Conservation (phyloP, 2,113 vertebrate genomes). For the Corydoras sp. region DNA sequence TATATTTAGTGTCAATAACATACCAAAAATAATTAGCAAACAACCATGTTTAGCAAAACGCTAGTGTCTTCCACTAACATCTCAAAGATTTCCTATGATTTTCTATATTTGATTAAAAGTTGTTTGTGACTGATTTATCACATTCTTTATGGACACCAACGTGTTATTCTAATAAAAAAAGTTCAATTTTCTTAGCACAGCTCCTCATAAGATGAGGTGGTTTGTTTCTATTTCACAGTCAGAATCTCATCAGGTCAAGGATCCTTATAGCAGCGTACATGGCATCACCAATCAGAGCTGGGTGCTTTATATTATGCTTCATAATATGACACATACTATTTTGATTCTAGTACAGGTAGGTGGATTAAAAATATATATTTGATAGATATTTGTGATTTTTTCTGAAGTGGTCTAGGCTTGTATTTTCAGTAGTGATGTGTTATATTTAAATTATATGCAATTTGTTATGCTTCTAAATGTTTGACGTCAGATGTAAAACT, state of each 20-base stretch:
- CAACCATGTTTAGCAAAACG: too few species aligned
- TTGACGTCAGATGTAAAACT: background rate
- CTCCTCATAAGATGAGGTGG: constrained; percentile 30
- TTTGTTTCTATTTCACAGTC: constrained; percentile 46
- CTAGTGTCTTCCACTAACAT: background rate
- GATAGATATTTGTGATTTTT: too few species aligned
- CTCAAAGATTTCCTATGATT: constrained; percentile 14
- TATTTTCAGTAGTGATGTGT: background rate
- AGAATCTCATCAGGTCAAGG: constrained; percentile 53
- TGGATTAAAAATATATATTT: too few species aligned
- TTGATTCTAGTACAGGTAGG: too few species aligned
- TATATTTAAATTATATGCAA: too few species aligned
- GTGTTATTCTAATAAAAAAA: constrained; percentile 49
- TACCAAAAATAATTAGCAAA: too few species aligned
- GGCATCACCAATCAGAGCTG: background rate
- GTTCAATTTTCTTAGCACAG: constrained; percentile 67
- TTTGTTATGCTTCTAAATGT: too few species aligned
- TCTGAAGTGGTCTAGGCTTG: too few species aligned
- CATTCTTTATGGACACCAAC: constrained; percentile 42
- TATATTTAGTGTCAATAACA: too few species aligned
- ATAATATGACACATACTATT: too few species aligned
- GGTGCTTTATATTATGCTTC: background rate
- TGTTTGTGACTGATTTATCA: constrained; percentile 43
- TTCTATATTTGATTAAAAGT: constrained; percentile 61
- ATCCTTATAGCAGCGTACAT: constrained; percentile 37